phyloP scores from a whole-genome alignment of 2,113 vertebrate genomes.

The Pavo muticus region DNA sequence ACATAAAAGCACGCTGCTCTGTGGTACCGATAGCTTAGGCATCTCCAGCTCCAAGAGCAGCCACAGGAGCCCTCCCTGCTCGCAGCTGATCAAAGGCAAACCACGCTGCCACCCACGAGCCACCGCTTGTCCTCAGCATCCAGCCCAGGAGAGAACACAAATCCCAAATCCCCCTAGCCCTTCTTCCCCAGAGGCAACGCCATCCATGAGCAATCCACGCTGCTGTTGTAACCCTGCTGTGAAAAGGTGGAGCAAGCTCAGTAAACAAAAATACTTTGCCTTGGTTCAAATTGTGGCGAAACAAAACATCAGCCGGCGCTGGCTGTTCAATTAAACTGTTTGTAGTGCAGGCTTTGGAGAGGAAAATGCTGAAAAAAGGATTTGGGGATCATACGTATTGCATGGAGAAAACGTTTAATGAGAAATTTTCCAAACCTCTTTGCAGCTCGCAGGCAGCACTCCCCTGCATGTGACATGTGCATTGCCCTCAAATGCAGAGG shows the following conservation, averaged over 20 bases:
- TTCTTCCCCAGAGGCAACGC: background rate
- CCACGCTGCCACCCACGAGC: background rate
- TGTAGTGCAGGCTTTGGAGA: background rate
- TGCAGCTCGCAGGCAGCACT: accelerated
- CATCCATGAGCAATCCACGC: background rate
- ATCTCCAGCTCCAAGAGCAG: constrained; percentile 5
- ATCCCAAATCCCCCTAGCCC: background rate
- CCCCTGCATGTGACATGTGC: accelerated
- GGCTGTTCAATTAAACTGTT: background rate
- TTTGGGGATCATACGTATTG: accelerated
- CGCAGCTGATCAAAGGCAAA: constrained; percentile 39
- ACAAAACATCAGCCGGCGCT: background rate
- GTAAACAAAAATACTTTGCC: background rate
- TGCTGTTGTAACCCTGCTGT: background rate
- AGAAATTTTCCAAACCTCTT: background rate
- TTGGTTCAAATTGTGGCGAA: background rate
- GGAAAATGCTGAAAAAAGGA: background rate
- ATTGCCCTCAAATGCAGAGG: background rate
- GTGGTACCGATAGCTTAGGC: constrained; percentile 12
- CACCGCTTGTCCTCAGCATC: background rate
- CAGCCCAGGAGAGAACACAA: background rate
- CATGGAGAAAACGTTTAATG: background rate
- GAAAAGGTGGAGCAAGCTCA: background rate
- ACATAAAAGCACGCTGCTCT: constrained; percentile 23
- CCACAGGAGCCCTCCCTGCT: constrained; percentile 41